Percentiles rank a stretch among this genome's conserved stretches.
Evolutionary conservation across 2,113 vertebrate species (phyloP).

Genomic region (Ardeotis arabs): DNA sequence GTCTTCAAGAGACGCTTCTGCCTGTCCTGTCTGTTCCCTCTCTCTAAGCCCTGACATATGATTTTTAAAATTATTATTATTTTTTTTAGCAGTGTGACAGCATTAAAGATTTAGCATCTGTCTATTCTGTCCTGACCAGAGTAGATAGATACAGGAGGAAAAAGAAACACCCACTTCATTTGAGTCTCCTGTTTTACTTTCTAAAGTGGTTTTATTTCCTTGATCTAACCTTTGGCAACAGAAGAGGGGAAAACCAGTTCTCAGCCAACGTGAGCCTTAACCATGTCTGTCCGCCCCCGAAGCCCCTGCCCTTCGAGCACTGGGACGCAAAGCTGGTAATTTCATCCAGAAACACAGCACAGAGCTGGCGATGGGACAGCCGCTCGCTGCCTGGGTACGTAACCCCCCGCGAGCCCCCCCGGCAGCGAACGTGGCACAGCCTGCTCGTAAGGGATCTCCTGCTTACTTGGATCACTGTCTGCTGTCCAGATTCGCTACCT

Average conservation of each 20-base stretch:
- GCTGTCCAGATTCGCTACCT: not conserved
- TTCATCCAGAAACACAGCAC: not conserved
- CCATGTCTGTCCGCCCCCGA: not conserved
- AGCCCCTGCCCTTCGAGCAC: not conserved
- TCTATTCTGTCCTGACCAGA: not conserved
- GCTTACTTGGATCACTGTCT: not conserved
- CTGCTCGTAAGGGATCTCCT: not conserved
- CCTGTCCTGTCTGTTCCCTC: not conserved
- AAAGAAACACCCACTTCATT: not conserved
- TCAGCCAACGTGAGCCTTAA: not conserved
- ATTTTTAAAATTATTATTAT: no score
- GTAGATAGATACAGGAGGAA: not conserved
- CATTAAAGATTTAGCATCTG: not conserved
- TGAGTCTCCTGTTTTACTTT: not conserved
- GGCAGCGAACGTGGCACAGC: fast-evolving
- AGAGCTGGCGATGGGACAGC: not conserved
- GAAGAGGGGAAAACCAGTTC: not conserved
- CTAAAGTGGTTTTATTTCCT: not conserved
- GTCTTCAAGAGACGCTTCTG: not conserved
- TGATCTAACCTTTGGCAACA: not conserved
- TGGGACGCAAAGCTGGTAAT: not conserved
- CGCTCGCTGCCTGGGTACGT: not conserved
- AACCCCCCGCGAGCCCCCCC: fast-evolving
- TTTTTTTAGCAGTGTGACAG: not conserved
- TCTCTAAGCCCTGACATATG: not conserved